phyloP scores from a whole-genome alignment of 2,113 vertebrate genomes.

The Cercocebus atys region DNA sequence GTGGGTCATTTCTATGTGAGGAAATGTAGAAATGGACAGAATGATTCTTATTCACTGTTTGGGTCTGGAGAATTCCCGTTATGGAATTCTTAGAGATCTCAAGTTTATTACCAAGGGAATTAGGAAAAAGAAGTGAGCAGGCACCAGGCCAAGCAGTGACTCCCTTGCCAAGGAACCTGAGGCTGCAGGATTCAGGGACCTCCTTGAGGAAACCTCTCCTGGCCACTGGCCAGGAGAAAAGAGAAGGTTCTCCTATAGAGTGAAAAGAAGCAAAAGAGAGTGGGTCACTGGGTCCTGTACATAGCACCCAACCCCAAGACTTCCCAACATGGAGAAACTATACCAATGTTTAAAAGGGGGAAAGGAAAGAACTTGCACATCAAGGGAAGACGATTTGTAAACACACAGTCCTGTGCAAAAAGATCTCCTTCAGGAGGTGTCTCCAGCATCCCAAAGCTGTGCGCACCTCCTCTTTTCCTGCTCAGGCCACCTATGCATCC shows the following conservation, averaged over 20 bases:
- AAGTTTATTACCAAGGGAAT: not conserved
- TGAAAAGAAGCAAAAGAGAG: not conserved
- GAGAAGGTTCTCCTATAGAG: not conserved
- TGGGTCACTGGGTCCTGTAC: not conserved
- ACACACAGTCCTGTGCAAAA: not conserved
- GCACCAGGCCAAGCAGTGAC: not conserved
- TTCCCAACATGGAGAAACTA: not conserved
- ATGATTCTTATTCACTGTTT: not conserved
- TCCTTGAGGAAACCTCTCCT: not conserved
- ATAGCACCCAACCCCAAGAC: not conserved
- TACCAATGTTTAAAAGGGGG: not conserved
- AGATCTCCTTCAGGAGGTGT: slow-evolving; percentile 66
- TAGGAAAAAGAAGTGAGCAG: not conserved
- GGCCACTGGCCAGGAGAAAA: not conserved
- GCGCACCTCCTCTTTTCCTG: slow-evolving; percentile 40
- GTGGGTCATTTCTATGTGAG: not conserved
- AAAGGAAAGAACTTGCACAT: not conserved
- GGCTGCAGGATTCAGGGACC: not conserved
- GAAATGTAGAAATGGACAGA: not conserved
- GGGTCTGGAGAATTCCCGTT: not conserved
- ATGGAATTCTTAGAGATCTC: not conserved
- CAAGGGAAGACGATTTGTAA: not conserved
- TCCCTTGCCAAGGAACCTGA: not conserved
- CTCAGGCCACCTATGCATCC: not conserved
- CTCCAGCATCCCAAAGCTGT: not conserved